phyloP scores from a whole-genome alignment of 2,797 vertebrate species.

The Syncerus caffer region DNA sequence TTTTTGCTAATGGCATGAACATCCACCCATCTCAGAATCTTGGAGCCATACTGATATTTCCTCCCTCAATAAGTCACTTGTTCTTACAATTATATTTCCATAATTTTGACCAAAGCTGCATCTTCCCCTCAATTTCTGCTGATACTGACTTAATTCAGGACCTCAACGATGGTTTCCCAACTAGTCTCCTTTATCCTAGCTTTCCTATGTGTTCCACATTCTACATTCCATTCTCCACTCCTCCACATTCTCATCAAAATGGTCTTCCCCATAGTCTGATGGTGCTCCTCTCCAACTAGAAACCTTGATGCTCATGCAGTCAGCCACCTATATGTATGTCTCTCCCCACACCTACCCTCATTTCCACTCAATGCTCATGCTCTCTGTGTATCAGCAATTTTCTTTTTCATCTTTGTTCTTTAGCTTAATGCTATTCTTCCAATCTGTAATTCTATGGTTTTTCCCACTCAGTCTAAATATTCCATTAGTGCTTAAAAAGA shows the following conservation, averaged over 20 bases:
- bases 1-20: not conserved
- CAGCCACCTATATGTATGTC: fast-evolving
- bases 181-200: not conserved
- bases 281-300: not conserved
- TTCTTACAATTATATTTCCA: not conserved
- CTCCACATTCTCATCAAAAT: not conserved
- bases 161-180: not conserved
- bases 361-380: not conserved
- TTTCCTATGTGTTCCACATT: not conserved
- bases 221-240: not conserved
- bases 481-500: not conserved
- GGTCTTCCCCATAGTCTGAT: not conserved
- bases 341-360: not conserved
- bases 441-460: not conserved
- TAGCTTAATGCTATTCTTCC: not conserved
- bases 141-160: not conserved
- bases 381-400: not conserved
- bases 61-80: not conserved
- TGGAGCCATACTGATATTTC: not conserved
- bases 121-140: not conserved
- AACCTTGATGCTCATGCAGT: not conserved
- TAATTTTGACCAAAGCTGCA: not conserved
- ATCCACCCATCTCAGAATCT: not conserved
- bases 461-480: not conserved
- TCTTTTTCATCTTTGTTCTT: not conserved